phyloP scores from a whole-genome alignment of 2,113 vertebrate genomes.

The Octodon degus region DNA sequence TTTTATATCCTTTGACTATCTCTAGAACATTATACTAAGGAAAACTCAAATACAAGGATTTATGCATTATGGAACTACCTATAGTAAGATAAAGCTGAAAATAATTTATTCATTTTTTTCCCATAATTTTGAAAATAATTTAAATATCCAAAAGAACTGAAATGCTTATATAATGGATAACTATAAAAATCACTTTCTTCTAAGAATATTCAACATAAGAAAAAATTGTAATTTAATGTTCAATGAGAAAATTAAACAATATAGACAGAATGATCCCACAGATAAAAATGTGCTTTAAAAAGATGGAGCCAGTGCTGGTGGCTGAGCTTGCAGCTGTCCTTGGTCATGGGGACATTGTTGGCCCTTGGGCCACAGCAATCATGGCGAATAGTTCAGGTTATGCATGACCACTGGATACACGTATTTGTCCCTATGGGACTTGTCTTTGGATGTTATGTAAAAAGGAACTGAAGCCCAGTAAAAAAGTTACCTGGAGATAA shows the following conservation, averaged over 20 bases:
- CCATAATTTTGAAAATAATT: neutral
- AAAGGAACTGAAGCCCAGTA: too few relatives aligned
- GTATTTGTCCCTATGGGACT: too few relatives aligned
- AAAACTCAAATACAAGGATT: conserved; percentile 30
- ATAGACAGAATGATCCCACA: neutral
- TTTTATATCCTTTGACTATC: conserved; percentile 50
- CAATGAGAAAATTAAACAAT: neutral
- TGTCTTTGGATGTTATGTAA: too few relatives aligned
- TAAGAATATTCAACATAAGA: conserved; percentile 34
- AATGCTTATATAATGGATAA: conserved; percentile 1
- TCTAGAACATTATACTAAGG: conserved; percentile 25
- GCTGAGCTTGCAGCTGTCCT: neutral
- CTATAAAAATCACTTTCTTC: neutral
- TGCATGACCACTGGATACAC: too few relatives aligned
- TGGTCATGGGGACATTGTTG: neutral
- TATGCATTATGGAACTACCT: conserved; percentile 21
- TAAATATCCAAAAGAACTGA: conserved; percentile 9
- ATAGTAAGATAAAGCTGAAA: conserved; percentile 46
- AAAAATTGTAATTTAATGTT: conserved; percentile 48
- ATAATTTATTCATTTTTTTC: neutral
- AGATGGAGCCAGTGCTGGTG: neutral
- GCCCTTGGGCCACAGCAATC: neutral
- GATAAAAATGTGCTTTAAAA: conserved; percentile 24
- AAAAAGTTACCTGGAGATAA: too few relatives aligned
- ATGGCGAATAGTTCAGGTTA: too few relatives aligned